phyloP scores from a whole-genome alignment of 2,797 vertebrate species.

The Pantherophis vulpinus region DNA sequence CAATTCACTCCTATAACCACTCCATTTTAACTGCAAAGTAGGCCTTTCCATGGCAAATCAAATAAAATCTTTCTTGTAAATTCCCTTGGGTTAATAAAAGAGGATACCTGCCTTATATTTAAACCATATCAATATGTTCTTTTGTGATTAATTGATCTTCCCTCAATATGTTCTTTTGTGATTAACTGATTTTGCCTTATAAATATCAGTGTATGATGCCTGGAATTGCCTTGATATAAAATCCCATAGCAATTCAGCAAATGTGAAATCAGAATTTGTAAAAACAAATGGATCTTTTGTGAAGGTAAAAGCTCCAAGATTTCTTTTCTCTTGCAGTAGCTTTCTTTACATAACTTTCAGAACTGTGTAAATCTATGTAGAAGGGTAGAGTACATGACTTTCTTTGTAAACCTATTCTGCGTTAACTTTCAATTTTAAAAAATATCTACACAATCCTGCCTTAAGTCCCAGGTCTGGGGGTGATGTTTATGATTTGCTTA shows the following conservation, averaged over 20 bases:
- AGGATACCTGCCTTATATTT: conserved; percentile 15
- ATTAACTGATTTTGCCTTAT: not conserved
- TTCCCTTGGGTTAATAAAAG: conserved; percentile 46
- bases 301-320: not conserved
- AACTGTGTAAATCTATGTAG: not conserved
- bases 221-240: not conserved
- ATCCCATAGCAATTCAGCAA: not conserved
- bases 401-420: not conserved
- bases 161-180: not conserved
- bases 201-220: not conserved
- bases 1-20: not conserved
- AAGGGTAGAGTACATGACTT: not conserved
- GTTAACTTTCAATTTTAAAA: not conserved
- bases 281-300: not conserved
- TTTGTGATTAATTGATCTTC: not conserved
- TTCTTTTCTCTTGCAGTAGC: not conserved
- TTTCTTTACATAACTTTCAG: not conserved
- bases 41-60: conserved; percentile 22
- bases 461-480: not conserved
- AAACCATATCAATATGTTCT: not conserved
- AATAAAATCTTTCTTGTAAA: conserved; percentile 39
- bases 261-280: not conserved
- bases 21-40: not conserved
- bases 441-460: not conserved
- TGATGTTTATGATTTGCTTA: not conserved